A percentile compares a stretch with the other conserved stretches of the same genome.
phyloP scores from a whole-genome alignment of 2,888 invertebrate species.

The Cephus runcator region DNA sequence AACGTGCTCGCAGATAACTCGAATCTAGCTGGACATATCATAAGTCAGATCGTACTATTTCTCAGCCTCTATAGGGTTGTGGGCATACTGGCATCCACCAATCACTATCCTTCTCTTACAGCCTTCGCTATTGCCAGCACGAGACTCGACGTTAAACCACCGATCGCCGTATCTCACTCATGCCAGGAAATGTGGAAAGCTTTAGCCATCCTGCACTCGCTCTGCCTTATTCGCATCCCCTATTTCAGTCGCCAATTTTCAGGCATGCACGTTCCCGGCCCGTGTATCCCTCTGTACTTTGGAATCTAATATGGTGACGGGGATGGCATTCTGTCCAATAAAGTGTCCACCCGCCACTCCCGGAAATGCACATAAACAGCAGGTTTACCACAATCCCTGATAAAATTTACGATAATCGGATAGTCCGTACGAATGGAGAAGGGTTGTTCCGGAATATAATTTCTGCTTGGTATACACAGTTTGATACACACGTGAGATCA shows the following conservation, averaged over 20 bases:
- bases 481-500: not conserved
- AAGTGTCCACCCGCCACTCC: constrained; percentile 34
- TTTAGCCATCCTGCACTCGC: not conserved
- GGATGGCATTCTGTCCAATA: constrained; percentile 45
- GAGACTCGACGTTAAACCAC: not conserved
- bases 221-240: not conserved
- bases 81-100: not conserved
- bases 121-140: not conserved
- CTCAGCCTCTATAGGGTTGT: not conserved
- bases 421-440: not conserved
- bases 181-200: not conserved
- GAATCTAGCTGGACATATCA: not conserved
- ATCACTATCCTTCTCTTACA: not conserved
- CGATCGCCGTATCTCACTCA: no score
- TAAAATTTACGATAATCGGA: not conserved
- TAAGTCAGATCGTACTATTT: not conserved
- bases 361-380: constrained; percentile 39
- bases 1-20: no score
- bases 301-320: constrained; percentile 50
- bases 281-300: constrained; percentile 5
- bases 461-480: not conserved
- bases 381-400: not conserved
- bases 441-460: not conserved
- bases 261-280: not conserved
- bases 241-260: not conserved